These are phyloP conservation scores for Hedychridium roseum DNA, from an alignment of 2,888 invertebrate genomes.

Conservation along the genomic window DNA sequence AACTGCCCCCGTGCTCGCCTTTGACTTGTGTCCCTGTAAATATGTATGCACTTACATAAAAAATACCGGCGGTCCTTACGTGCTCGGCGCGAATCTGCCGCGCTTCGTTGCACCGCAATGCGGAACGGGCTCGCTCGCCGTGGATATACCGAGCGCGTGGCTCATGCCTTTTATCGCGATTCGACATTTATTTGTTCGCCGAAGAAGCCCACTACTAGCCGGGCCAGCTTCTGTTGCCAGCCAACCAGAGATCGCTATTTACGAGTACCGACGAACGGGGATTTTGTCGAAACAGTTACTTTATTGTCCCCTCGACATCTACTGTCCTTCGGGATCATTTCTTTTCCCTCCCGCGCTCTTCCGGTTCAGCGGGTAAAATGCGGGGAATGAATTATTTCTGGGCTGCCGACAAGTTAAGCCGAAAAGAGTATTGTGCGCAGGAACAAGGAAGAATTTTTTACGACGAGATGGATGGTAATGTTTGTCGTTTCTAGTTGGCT, in stretches of 20 bases:
- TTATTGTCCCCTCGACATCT: background rate
- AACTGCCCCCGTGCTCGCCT: too few relatives aligned
- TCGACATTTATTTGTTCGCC: conserved; percentile 29
- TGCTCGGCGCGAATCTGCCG: conserved; percentile 25
- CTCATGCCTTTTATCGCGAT: conserved; percentile 30
- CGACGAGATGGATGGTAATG: too few relatives aligned
- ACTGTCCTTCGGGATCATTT: too few relatives aligned
- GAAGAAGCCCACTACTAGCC: conserved; percentile 4
- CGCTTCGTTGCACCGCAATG: conserved; percentile 26
- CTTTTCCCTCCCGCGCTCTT: too few relatives aligned
- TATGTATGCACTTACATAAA: background rate
- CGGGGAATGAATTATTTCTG: too few relatives aligned
- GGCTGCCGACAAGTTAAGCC: too few relatives aligned
- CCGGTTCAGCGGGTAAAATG: too few relatives aligned
- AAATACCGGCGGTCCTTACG: conserved; percentile 3
- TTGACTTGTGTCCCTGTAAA: background rate
- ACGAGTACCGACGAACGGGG: conserved; percentile 17
- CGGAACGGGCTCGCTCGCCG: conserved; percentile 21
- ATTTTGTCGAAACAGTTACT: background rate
- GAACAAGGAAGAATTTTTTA: too few relatives aligned
- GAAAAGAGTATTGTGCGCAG: too few relatives aligned
- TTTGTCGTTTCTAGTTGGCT: too few relatives aligned
- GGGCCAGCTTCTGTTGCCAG: too few relatives aligned
- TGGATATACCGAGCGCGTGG: conserved; percentile 11
- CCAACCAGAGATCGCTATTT: conserved; percentile 21